Base-by-base conservation (phyloP, 1,140 invertebrate genomes). In the Carposina sasakii region DNA sequence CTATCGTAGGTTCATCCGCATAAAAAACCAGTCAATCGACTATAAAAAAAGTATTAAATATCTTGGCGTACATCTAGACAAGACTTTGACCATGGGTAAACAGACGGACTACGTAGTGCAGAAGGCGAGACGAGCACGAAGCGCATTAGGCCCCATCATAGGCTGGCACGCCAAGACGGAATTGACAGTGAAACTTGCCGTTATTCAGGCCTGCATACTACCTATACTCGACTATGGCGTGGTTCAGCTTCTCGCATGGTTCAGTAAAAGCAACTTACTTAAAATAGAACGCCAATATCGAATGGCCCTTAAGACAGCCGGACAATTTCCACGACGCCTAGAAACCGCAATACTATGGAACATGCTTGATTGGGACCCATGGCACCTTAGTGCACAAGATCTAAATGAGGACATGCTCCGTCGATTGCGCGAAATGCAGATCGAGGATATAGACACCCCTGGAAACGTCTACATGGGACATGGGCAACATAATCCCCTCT, bases 161-260 rank as follows among this genome's bases (percentile, higher is more conserved):
- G 46, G 33, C 20, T 47, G 16, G 10, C 21, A 47, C 21, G 5
- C 26, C 15, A 39, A 48, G 28, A 19, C 20, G 10, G 6, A 34
- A 1, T 2, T 48, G 13, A 20, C 17, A 28, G 23, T 21, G 1
- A 48, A 48, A 48, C 23, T 48, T n/a, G 10, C 6, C 10, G 36
- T 48, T 3, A 21, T 48, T 16, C 20, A 48, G 19, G 36, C 46
- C 3, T 36, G 30, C 12, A 22, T 28, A 13, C 22, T 48, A 3
- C 46, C 46, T 2, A 48, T 48, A 37, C 12, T 48, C 15, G 46
- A 48, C 30, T 48, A 48, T 20, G 46, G 36, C 3, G 30, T 48
- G n/a, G 46, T 48, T 2, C 43, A 33, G 19, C 34, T 37, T 19
- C 31, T 48, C 22, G 15, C 23, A 9, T 19, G 33, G 12, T n/a